A percentile compares a stretch with the other conserved stretches of the same genome.
phyloP scores from a whole-genome alignment of 2,797 vertebrate species.

The Coendou prehensilis region DNA sequence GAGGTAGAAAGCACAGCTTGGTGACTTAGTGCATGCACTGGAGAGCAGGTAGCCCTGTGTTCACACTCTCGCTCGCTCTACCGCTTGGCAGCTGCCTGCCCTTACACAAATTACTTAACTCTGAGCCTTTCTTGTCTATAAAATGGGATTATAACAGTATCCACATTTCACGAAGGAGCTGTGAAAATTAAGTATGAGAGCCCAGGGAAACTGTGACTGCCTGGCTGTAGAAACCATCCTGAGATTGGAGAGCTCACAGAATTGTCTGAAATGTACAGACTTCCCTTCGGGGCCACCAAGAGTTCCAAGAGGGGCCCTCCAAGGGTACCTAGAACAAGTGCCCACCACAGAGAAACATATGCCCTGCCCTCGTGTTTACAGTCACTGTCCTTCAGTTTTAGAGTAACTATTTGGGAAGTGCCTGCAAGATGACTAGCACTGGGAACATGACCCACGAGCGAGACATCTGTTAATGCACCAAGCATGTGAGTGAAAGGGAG shows the following conservation, averaged over 20 bases:
- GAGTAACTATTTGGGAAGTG: background rate
- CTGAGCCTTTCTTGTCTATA: background rate
- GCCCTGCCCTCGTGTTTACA: too few relatives aligned
- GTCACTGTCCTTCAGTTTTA: background rate
- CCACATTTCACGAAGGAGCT: background rate
- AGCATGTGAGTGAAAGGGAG: accelerated
- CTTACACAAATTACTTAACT: background rate
- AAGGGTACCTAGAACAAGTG: background rate
- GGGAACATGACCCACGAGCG: background rate
- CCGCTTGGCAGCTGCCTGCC: background rate
- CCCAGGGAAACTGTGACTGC: background rate
- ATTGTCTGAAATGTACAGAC: background rate
- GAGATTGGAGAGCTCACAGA: background rate
- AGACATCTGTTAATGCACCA: background rate
- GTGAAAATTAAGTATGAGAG: background rate
- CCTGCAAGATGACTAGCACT: background rate
- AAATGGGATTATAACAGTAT: background rate
- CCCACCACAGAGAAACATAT: background rate
- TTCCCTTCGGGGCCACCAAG: background rate
- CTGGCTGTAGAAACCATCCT: background rate
- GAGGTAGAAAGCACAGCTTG: background rate
- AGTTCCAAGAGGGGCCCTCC: background rate
- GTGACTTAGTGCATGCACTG: too few relatives aligned
- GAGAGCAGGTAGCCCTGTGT: background rate
- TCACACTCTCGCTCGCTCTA: background rate